Evolutionary conservation across 2,888 invertebrate genomes (phyloP), one percentile per base, ranked within the genome.

Genomic region (Smittia aterrima): DNA sequence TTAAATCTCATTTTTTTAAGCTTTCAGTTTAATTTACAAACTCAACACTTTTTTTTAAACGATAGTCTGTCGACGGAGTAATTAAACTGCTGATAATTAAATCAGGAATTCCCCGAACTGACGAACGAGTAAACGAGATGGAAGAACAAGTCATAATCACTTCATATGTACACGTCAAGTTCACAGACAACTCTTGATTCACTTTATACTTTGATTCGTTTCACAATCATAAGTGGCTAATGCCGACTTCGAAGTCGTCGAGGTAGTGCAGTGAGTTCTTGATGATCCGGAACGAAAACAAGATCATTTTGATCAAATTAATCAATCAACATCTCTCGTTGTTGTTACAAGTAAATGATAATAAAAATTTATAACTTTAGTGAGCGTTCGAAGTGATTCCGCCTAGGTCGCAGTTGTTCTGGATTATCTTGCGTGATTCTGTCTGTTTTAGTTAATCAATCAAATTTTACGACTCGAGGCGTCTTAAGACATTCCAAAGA

Each of bases 121-220:
- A 64, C 58, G 13, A 6, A 16, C 18, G 18, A n/a, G n/a, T n/a
- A 27, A 24, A n/a, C 62, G 27, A 58, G 58, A 13, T 2, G 22
- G 58, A 22, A 58, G 58, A 58, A 22, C n/a, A 16, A 13, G 47
- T 47, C 47, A 16, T n/a, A 47, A 32, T 11, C 47, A 58, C 58
- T 58, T 58, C 58, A 58, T 22, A 38, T n/a, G n/a, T n/a, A 47
- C 47, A 47, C 47, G 16, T 58, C 20, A 58, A 7, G n/a, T 32
- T 66, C 66, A 66, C 66, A 40, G 38, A 25, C 20, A 66, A 66
- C 38, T 24, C 25, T 66, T 58, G 58, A 58, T 58, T 66, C 27
- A 66, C 32, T 27, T 66, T 25, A 27, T 66, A 27, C 24, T 66
- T 9, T 66, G 66, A 66, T 66, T 66, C 66, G 66, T 66, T 66